Base-by-base conservation (phyloP, 2,888 invertebrate species). In the Koerneria pararmatus region DNA sequence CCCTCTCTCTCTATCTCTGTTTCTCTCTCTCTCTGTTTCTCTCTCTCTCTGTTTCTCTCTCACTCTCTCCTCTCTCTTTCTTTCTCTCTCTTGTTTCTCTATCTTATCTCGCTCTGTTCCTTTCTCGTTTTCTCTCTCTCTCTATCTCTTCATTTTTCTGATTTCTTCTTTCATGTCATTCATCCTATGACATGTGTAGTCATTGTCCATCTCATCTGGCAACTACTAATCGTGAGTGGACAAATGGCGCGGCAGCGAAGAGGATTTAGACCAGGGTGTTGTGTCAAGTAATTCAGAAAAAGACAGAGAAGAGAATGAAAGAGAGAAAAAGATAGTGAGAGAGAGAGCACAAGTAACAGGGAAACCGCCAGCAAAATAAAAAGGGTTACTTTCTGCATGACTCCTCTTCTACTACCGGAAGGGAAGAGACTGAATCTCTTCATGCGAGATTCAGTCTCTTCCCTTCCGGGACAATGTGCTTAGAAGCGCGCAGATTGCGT, bases 61-160 rank as follows among this genome's bases (percentile, higher is more conserved):
- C 49, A 6, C n/a, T 19, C 35, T 48, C 46, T 24, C 24, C 60
- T 54, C 54, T 22, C 11, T 59, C 31, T 49, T 60, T 60, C 51
- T 51, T 51, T 27, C 24, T 31, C n/a, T 22, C 41, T 41, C 24
- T n/a, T 59, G 24, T 34, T 41, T 37, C 24, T 57, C 32, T 60
- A 46, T 60, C 48, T 46, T 19, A 46, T 46, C 19, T 15, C 46
- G n/a, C 11, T 15, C 11, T 11, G n/a, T 46, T 11, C 11, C 46
- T 19, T 15, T 46, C 19, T 46, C 46, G n/a, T 46, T 3, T 5
- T 56, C 3, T 22, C 31, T 56, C 57, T 19, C 35, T 57, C 57
- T 34, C 27, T 1, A 56, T 8, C 24, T 15, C 2, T 57, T 29
- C 34, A 29, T 59, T 32, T 37, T 27, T 37, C 59, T 34, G 31